Base-by-base conservation (phyloP, 2,888 invertebrate species). In the Acronicta psi region DNA sequence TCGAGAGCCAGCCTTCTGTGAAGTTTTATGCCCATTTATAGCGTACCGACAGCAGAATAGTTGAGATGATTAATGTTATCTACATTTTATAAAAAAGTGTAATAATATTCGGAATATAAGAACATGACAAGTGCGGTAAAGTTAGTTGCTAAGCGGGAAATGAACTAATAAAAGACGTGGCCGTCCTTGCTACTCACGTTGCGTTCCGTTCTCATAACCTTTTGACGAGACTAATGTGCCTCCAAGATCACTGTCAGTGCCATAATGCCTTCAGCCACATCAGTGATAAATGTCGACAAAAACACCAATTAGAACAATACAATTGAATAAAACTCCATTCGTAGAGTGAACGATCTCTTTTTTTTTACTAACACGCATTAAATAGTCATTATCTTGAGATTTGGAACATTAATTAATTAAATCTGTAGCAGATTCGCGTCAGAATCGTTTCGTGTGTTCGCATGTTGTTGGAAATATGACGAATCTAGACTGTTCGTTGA, bases 401-500 rank as follows among this genome's bases (percentile, higher is more conserved):
- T 81, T 77, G 71, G 73, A 78, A 82, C 79, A 84, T 85, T 85
- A 87, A 89, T 88, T 85, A 83, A 84, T 86, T 85, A 79, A 83
- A 85, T 82, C 77, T 79, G 70, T 66, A 60, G 77, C 77, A 78
- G 75, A 83, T 84, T 82, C 69, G 69, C 71, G 70, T 49, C 70
- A 69, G 58, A 66, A 69, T 68, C 60, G 46, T 54, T 74, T 77
- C 74, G 74, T 77, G 78, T 79, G 80, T 69, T 64, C 69, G 69
- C 62, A 84, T 86, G 86, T 87, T 83, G 62, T 18, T 64, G 83
- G 76, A 86, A 88, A 84, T 93, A 92, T 93, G 92, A 92, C 91
- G 89, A 92, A 92, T 92, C 90, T 89, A 85, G 88, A 87, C 84
- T 85, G 85, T 89, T 92, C 92, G 86, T 82, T 80, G 78, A 84